Percentiles rank a stretch among this genome's conserved stretches.
Conservation (phyloP, 2,113 vertebrate species). For the Edolisoma coerulescens region DNA sequence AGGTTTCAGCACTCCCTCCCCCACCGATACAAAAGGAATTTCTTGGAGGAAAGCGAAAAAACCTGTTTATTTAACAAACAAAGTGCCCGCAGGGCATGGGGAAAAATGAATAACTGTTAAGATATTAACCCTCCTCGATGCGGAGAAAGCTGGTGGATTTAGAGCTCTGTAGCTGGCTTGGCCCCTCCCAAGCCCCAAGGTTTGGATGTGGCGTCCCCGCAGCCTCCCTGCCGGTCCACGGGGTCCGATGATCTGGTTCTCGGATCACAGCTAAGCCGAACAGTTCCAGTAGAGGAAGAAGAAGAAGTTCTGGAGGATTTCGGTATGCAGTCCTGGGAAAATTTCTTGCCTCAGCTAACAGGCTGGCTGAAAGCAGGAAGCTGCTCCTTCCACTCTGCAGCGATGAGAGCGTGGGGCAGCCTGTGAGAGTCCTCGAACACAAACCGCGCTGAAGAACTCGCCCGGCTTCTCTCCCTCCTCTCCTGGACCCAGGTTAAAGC, state of each 20-base stretch:
- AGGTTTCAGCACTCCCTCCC: not conserved
- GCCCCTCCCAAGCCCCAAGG: not conserved
- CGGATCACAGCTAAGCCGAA: not conserved
- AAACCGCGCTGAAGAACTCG: not conserved
- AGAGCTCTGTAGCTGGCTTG: not conserved
- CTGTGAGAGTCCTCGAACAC: not conserved
- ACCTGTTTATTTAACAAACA: not conserved
- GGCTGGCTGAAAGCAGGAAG: not conserved
- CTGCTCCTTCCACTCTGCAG: not conserved
- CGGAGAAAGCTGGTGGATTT: not conserved
- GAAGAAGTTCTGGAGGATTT: not conserved
- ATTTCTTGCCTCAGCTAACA: not conserved
- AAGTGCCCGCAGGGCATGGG: not conserved
- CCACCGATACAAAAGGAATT: not conserved
- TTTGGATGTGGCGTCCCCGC: not conserved
- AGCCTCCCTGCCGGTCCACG: not conserved
- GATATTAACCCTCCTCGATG: not conserved
- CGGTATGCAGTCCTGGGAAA: not conserved
- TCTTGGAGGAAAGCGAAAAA: not conserved
- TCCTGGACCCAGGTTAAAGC: not conserved
- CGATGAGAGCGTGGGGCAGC: not conserved
- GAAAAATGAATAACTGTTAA: not conserved
- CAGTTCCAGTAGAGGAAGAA: not conserved
- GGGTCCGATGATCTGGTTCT: not conserved
- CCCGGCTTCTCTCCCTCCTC: not conserved